Conservation (phyloP, 2,797 vertebrate species). For the Tangara arthus region DNA sequence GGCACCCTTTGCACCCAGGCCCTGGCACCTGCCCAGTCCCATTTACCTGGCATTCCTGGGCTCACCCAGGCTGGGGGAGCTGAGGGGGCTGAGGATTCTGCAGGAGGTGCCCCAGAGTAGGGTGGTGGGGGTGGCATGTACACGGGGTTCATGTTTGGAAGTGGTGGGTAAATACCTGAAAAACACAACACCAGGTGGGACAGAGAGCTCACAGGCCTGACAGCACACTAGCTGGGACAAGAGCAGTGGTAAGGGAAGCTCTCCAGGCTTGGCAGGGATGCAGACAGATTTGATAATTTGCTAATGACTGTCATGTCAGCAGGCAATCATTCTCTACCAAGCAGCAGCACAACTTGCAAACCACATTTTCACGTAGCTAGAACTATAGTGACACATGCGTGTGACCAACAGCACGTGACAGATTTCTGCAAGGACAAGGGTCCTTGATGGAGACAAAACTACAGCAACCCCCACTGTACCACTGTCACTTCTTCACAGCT, state of each 20-base stretch:
- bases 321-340: neutral
- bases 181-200: neutral
- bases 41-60: constrained; percentile 57
- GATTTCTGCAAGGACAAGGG: neutral
- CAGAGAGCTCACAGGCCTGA: neutral
- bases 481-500: neutral
- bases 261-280: neutral
- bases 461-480: fast-evolving
- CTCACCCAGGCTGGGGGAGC: constrained; percentile 27
- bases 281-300: neutral
- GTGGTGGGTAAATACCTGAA: constrained; percentile 69
- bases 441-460: neutral
- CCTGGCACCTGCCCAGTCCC: neutral
- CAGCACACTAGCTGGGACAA: neutral
- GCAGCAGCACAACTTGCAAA: neutral
- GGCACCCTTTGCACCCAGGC: neutral
- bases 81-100: constrained; percentile 33
- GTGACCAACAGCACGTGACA: fast-evolving
- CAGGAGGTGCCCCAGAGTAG: constrained; percentile 79
- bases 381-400: fast-evolving
- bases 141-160: constrained; percentile 66
- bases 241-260: neutral
- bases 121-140: constrained; percentile 86
- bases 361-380: neutral
- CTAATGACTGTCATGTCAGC: neutral